Percentiles rank a stretch among this genome's conserved stretches.
phyloP scores from a whole-genome alignment of 2,113 vertebrate species.

The Spheniscus mendiculus region DNA sequence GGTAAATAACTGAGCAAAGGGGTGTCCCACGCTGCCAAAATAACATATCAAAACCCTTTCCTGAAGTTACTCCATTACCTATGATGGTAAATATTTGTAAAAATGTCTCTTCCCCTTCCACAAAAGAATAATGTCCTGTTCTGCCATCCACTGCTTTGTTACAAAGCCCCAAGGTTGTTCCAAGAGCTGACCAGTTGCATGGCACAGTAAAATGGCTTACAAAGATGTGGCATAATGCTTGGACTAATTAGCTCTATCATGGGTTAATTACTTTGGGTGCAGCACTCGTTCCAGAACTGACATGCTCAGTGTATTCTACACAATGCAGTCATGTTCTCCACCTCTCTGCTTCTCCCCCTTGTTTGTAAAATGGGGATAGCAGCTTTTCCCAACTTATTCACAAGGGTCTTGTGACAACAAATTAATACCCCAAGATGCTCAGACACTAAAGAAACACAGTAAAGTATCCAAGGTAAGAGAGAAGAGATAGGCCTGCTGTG shows the following conservation, averaged over 20 bases:
- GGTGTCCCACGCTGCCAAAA: background rate
- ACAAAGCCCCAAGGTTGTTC: background rate
- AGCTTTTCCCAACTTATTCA: background rate
- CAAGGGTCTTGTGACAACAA: background rate
- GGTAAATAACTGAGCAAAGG: background rate
- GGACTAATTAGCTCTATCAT: background rate
- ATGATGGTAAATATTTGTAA: background rate
- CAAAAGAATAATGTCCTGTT: background rate
- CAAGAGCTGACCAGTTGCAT: background rate
- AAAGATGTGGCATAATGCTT: background rate
- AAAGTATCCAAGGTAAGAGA: background rate
- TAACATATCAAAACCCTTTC: background rate
- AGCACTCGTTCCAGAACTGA: background rate
- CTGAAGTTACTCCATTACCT: background rate
- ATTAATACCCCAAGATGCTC: background rate
- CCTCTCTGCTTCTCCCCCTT: background rate
- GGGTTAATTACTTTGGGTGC: background rate
- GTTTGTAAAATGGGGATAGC: background rate
- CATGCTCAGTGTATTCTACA: background rate
- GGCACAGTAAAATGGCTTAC: background rate
- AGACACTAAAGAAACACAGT: background rate
- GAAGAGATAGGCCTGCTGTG: background rate
- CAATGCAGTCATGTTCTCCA: background rate
- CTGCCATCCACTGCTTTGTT: background rate
- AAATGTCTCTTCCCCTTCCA: background rate